Evolutionary conservation across 2,888 invertebrate genomes (phyloP).

Genomic region (Drosophila ezoana): DNA sequence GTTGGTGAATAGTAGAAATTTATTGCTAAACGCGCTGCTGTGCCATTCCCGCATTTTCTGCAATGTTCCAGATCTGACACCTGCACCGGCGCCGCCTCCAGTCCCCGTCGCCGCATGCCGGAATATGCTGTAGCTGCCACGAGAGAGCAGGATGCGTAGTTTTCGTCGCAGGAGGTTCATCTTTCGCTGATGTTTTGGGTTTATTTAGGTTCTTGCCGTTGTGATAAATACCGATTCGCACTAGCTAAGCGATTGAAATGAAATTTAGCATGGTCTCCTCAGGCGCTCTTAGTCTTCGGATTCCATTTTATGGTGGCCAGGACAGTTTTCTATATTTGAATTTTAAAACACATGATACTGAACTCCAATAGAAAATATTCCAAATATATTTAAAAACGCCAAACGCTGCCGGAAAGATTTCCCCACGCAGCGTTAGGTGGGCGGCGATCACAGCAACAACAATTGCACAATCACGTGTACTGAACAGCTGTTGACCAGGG

Average conservation of each 20-base stretch:
- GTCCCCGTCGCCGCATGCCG: constrained; percentile 25
- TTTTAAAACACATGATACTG: constrained; percentile 37
- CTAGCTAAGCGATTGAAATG: constrained; percentile 9
- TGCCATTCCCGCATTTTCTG: constrained; percentile 74
- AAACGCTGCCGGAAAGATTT: constrained; percentile 20
- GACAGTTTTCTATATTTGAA: constrained; percentile 13
- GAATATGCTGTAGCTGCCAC: constrained; percentile 31
- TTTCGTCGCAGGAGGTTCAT: constrained; percentile 60
- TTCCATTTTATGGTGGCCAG: constrained; percentile 23
- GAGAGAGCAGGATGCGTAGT: constrained; percentile 36
- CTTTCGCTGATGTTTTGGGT: neutral
- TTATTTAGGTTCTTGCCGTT: neutral
- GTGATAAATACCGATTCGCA: constrained; percentile 4
- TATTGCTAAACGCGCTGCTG: constrained; percentile 87
- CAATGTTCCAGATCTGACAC: constrained; percentile 19
- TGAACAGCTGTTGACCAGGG: constrained; percentile 59
- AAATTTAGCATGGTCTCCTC: constrained; percentile 29
- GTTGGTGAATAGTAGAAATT: constrained; percentile 92
- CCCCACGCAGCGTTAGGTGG: constrained; percentile 39
- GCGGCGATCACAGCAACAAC: constrained; percentile 34
- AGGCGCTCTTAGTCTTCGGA: constrained; percentile 7
- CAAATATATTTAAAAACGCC: neutral
- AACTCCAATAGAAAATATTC: constrained; percentile 9
- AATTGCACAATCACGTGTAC: constrained; percentile 62
- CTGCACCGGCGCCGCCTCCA: constrained; percentile 6